phyloP scores from a whole-genome alignment of 1,140 invertebrate species.

The Drosophila tani region DNA sequence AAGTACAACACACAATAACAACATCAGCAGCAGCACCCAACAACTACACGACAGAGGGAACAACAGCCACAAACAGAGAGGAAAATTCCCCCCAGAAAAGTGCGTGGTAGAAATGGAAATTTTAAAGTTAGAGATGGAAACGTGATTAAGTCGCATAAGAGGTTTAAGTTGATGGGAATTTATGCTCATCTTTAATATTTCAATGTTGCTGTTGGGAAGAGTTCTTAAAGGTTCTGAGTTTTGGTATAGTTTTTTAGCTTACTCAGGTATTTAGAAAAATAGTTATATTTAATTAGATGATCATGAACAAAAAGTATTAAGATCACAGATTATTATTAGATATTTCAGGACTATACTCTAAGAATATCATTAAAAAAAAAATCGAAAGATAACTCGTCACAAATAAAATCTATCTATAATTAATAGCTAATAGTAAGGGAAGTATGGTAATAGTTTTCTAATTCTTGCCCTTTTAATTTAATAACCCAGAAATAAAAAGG shows the following conservation, averaged over 20 bases:
- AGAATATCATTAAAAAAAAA: too few relatives aligned
- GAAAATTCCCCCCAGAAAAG: conserved; percentile 50
- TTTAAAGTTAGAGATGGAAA: conserved; percentile 27
- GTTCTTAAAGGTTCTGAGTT: not conserved
- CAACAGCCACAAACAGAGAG: conserved; percentile 53
- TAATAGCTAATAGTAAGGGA: too few relatives aligned
- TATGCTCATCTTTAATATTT: not conserved
- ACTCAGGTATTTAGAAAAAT: too few relatives aligned
- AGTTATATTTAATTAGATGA: too few relatives aligned
- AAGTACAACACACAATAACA: conserved; percentile 67
- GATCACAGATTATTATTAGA: too few relatives aligned
- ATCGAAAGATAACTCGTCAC: too few relatives aligned
- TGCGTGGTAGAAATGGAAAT: conserved; percentile 35
- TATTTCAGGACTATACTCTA: too few relatives aligned
- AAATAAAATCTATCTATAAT: too few relatives aligned
- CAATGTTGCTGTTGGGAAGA: not conserved
- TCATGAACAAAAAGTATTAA: too few relatives aligned
- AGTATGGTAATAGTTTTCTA: not conserved
- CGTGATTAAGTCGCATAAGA: conserved; percentile 4
- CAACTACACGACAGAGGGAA: conserved; percentile 51
- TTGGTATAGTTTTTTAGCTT: too few relatives aligned
- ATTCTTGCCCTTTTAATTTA: not conserved
- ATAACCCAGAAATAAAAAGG: not conserved
- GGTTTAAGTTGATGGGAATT: not conserved
- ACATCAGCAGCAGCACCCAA: conserved; percentile 21